Evolutionary conservation across 2,797 vertebrate species (phyloP).

Genomic region (Phaenicophaeus curvirostris): DNA sequence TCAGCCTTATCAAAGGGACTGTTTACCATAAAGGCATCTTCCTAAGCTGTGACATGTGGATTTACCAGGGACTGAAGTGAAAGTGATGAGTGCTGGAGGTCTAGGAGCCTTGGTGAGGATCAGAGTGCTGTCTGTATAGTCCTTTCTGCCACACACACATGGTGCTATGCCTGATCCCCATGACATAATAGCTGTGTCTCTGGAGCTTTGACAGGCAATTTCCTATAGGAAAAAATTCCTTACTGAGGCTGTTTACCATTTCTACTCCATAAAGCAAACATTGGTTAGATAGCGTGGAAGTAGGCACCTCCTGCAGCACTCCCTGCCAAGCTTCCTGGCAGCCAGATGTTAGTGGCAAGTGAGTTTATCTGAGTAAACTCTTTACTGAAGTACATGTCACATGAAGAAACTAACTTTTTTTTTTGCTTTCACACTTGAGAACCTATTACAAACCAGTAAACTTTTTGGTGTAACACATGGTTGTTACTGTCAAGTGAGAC

Average conservation of each 20-base stretch:
- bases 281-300: not conserved
- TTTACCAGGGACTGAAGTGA: not conserved
- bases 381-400: not conserved
- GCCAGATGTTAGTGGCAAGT: not conserved
- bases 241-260: not conserved
- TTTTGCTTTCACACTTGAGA: not conserved
- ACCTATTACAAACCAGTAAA: not conserved
- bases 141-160: accelerated
- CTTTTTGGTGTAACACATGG: not conserved
- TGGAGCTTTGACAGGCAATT: not conserved
- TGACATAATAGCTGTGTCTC: not conserved
- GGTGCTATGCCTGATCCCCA: not conserved
- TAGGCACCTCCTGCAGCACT: not conserved
- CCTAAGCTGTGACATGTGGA: not conserved
- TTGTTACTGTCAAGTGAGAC: not conserved
- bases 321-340: not conserved
- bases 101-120: not conserved
- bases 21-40: not conserved
- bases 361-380: not conserved
- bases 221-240: not conserved
- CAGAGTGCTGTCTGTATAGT: not conserved
- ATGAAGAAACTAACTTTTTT: not conserved
- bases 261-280: not conserved
- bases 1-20: not conserved
- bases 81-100: not conserved